phyloP scores from a whole-genome alignment of 2,113 vertebrate genomes.

The Trachemys scripta region DNA sequence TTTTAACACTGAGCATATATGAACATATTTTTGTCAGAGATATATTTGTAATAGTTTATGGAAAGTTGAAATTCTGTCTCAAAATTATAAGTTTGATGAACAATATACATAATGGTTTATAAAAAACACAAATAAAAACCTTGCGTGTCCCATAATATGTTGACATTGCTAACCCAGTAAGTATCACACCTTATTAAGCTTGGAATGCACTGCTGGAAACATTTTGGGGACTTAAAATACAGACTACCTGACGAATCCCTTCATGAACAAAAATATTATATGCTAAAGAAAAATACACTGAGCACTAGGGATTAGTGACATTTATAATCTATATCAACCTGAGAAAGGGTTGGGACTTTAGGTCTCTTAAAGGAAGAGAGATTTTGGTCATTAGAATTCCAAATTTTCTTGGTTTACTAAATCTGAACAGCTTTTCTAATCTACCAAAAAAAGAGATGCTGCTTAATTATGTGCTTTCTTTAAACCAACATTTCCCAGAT shows the following conservation, averaged over 20 bases:
- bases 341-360: background rate
- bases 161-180: background rate
- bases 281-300: background rate
- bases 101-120: background rate
- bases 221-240: conserved; percentile 46
- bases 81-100: background rate
- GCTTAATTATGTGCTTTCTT: conserved; percentile 10
- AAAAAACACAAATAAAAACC: conserved; percentile 33
- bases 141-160: background rate
- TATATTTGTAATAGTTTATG: background rate
- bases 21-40: background rate
- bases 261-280: conserved; percentile 31
- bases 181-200: conserved; percentile 10
- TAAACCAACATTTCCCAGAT: background rate
- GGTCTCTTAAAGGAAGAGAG: background rate
- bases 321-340: conserved; percentile 23
- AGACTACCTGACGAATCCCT: conserved; percentile 20
- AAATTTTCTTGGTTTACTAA: conserved; percentile 36
- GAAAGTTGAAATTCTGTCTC: background rate
- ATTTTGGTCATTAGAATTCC: conserved; percentile 1
- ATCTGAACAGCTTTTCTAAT: conserved; percentile 31
- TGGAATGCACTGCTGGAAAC: conserved; percentile 37
- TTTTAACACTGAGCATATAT: background rate
- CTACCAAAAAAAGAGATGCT: background rate
- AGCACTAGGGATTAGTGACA: conserved; percentile 16